Conservation (phyloP, 2,888 invertebrate genomes). For the Coleophora deauratella region DNA sequence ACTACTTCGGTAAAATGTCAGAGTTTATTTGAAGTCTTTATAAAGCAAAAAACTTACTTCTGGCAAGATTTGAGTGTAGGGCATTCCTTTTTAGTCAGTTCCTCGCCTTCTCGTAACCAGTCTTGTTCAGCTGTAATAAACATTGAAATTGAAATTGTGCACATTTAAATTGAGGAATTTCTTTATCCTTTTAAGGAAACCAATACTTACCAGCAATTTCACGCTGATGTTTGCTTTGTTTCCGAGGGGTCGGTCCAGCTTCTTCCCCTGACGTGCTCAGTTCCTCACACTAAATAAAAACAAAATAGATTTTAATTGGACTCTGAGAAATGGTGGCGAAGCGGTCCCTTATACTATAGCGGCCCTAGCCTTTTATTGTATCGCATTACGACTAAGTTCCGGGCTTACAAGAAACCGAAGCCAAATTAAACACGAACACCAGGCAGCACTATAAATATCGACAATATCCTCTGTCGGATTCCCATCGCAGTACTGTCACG, state of each 20-base stretch:
- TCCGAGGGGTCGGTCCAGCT: conserved; percentile 76
- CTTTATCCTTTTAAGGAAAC: background rate
- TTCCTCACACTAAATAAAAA: conserved; percentile 77
- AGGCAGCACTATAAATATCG: too few species aligned
- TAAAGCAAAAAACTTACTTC: conserved; percentile 48
- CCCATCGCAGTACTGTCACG: too few species aligned
- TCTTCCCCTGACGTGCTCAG: conserved; percentile 68
- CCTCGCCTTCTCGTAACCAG: conserved; percentile 68
- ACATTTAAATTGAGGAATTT: conserved; percentile 13
- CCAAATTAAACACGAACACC: too few species aligned
- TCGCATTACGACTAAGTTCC: too few species aligned
- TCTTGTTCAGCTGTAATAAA: conserved; percentile 57
- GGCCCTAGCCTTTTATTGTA: too few species aligned
- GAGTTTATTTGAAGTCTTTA: too few species aligned
- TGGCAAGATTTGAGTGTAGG: conserved; percentile 60
- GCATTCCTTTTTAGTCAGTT: conserved; percentile 59
- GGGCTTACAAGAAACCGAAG: too few species aligned
- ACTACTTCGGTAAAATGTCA: too few species aligned
- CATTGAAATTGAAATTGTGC: conserved; percentile 5
- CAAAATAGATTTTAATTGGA: too few species aligned
- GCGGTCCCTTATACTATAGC: too few species aligned
- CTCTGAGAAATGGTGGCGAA: conserved; percentile 6
- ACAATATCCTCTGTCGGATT: too few species aligned
- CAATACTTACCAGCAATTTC: conserved; percentile 49
- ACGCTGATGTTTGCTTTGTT: conserved; percentile 73